A percentile compares a stretch with the other conserved stretches of the same genome.
These are phyloP conservation scores for Euphonia xanthogaster DNA, from an alignment of 2,797 vertebrate genomes.

Conservation along the genomic window DNA sequence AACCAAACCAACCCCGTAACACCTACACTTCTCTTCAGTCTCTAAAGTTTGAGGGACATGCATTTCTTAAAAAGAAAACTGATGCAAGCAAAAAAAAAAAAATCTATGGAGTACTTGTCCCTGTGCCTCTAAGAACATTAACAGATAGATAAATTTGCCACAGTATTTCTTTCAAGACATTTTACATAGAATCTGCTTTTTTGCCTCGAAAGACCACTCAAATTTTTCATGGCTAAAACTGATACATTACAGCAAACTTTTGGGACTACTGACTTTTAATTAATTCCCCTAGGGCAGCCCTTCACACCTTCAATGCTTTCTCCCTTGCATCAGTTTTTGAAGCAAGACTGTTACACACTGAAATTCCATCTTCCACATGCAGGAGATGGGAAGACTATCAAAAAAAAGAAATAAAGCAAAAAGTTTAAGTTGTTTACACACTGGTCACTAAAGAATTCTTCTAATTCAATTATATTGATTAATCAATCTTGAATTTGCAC, in stretches of 20 bases:
- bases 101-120: background rate
- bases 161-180: background rate
- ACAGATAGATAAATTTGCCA: background rate
- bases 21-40: background rate
- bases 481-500: background rate
- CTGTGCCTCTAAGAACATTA: background rate
- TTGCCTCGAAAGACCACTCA: background rate
- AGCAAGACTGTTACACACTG: background rate
- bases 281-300: background rate
- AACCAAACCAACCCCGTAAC: accelerated
- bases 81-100: background rate
- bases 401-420: background rate
- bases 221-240: background rate
- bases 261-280: background rate
- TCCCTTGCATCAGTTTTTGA: background rate
- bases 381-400: background rate
- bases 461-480: background rate
- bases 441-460: background rate
- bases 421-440: background rate
- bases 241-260: background rate
- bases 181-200: background rate
- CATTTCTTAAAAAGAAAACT: background rate
- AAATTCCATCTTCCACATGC: background rate
- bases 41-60: background rate
- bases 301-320: background rate